Evolutionary conservation across 2,888 invertebrate genomes (phyloP).

Genomic region (Apamea epomidion): DNA sequence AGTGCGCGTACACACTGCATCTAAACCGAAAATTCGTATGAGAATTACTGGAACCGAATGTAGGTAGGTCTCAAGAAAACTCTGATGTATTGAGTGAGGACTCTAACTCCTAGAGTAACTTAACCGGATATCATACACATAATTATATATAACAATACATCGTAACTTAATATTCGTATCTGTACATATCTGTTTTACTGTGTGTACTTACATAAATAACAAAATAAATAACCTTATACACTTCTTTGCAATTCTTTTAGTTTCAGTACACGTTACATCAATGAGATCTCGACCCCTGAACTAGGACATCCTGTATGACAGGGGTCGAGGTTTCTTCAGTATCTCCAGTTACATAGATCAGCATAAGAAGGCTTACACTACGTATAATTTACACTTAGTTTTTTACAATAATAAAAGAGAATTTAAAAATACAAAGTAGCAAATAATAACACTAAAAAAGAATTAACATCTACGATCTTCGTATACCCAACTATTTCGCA

Average conservation of each 20-base stretch:
- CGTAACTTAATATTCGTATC: too few relatives aligned
- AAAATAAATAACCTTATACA: too few relatives aligned
- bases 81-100: not conserved
- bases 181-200: too few relatives aligned
- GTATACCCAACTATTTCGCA: conserved; percentile 14
- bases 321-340: too few relatives aligned
- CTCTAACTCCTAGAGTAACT: not conserved
- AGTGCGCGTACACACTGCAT: not conserved
- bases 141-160: too few relatives aligned
- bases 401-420: not conserved
- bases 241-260: too few relatives aligned
- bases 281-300: too few relatives aligned
- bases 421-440: not conserved
- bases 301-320: too few relatives aligned
- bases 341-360: too few relatives aligned
- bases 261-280: too few relatives aligned
- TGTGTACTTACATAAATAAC: too few relatives aligned
- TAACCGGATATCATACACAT: not conserved
- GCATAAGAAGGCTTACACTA: too few relatives aligned
- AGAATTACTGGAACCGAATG: not conserved
- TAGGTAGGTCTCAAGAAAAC: not conserved
- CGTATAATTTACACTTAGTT: not conserved
- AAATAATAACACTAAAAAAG: not conserved
- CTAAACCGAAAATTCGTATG: not conserved
- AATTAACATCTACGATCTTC: not conserved